phyloP scores from a whole-genome alignment of 2,113 vertebrate genomes.

The Paedocypris sp. region DNA sequence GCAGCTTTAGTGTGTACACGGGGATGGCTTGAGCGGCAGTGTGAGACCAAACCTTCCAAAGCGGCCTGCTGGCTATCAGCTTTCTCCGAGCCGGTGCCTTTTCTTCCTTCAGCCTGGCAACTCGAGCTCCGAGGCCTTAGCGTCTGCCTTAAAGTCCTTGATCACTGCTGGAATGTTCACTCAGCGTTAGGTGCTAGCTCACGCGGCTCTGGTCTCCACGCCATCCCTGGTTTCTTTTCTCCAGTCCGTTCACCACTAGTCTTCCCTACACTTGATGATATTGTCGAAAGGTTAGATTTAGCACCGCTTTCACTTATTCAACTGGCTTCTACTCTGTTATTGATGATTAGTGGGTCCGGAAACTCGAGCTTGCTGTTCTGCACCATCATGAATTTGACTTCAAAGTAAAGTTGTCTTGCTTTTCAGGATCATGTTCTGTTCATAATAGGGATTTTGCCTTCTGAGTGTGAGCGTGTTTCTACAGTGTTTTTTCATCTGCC shows the following conservation, averaged over 20 bases:
- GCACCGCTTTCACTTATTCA: neutral
- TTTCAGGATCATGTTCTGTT: neutral
- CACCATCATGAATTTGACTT: neutral
- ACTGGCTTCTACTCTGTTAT: neutral
- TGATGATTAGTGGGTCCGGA: neutral
- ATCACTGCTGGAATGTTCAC: slow-evolving; percentile 20
- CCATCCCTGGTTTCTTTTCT: slow-evolving; percentile 7
- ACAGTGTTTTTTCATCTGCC: neutral
- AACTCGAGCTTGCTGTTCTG: neutral
- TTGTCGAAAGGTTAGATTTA: neutral
- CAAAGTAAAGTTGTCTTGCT: neutral
- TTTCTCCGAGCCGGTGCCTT: slow-evolving; percentile 28
- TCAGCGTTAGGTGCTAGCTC: slow-evolving; percentile 20
- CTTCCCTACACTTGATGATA: slow-evolving; percentile 9
- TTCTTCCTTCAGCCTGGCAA: slow-evolving; percentile 15
- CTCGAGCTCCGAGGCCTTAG: slow-evolving; percentile 26
- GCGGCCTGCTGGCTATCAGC: neutral
- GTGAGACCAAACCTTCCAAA: slow-evolving; percentile 12
- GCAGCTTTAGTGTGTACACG: slow-evolving; percentile 20
- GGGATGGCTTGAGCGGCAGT: slow-evolving; percentile 26
- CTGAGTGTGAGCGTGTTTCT: neutral
- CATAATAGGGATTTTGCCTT: neutral
- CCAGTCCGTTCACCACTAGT: slow-evolving; percentile 1
- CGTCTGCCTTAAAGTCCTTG: slow-evolving; percentile 25
- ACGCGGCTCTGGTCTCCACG: neutral